Conservation (phyloP, 2,113 vertebrate species). For the Fulmarus glacialis region DNA sequence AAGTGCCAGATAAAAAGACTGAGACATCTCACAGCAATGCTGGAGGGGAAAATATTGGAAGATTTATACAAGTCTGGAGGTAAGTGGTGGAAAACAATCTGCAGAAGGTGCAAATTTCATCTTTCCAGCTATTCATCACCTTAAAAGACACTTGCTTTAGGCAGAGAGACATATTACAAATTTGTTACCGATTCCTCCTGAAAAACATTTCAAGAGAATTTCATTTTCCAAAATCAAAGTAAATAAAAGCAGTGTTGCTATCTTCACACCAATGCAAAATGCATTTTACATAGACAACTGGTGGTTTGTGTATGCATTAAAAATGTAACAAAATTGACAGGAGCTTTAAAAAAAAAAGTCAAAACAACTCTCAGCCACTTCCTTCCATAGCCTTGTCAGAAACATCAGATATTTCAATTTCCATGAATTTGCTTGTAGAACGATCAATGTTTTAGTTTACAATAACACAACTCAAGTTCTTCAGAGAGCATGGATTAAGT, state of each 20-base stretch:
- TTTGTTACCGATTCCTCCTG: constrained; percentile 3
- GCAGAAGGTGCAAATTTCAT: constrained; percentile 53
- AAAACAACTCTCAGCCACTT: neutral
- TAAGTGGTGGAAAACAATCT: neutral
- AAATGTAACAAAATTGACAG: neutral
- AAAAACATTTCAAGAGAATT: constrained; percentile 4
- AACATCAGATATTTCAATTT: neutral
- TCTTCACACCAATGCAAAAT: neutral
- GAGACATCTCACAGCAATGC: constrained; percentile 19
- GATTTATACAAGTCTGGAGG: constrained; percentile 24
- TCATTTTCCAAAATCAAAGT: constrained; percentile 4
- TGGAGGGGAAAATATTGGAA: neutral
- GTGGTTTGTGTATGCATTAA: neutral
- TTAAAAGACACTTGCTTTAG: constrained; percentile 55
- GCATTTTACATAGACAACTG: neutral
- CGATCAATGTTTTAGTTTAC: neutral
- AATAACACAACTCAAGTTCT: neutral
- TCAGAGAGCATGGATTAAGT: neutral
- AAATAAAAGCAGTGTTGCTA: neutral
- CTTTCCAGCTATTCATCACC: constrained; percentile 59
- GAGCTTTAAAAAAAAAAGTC: neutral
- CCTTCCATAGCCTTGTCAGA: neutral
- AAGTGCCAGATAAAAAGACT: neutral
- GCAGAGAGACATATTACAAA: constrained; percentile 33
- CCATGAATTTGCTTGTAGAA: neutral